Percentiles rank a stretch among this genome's conserved stretches.
These are phyloP conservation scores for Gisinianus flammeolus DNA, from an alignment of 2,888 invertebrate genomes.

Conservation along the genomic window DNA sequence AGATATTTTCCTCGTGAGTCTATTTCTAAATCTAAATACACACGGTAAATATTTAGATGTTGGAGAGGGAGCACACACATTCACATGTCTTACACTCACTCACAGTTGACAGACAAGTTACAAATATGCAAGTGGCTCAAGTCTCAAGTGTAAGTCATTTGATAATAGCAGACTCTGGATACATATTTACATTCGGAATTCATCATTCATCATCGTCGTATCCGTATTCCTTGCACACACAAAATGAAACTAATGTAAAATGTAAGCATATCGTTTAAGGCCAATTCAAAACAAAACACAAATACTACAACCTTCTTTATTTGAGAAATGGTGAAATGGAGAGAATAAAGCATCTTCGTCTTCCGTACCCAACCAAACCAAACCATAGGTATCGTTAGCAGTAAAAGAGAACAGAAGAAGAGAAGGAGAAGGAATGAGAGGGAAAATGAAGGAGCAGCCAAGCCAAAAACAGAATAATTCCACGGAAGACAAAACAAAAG, in stretches of 20 bases:
- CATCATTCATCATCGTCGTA: background rate
- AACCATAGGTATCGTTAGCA: background rate
- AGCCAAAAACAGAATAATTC: background rate
- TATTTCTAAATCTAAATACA: too few relatives aligned
- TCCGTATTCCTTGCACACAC: too few relatives aligned
- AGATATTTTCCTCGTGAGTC: too few relatives aligned
- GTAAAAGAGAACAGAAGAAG: background rate
- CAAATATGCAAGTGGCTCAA: too few relatives aligned
- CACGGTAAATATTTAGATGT: too few relatives aligned
- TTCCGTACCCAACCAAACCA: background rate
- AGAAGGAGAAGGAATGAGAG: background rate
- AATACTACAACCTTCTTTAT: background rate
- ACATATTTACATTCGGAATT: too few relatives aligned
- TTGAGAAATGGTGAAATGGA: too few relatives aligned
- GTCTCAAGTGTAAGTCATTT: background rate
- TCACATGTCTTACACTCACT: too few relatives aligned
- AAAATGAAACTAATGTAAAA: background rate
- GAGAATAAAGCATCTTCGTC: background rate
- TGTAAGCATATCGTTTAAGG: background rate
- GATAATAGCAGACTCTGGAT: too few relatives aligned
- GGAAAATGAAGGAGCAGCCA: constrained; percentile 1
- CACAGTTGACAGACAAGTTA: too few relatives aligned
- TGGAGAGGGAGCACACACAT: too few relatives aligned
- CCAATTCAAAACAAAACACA: background rate
- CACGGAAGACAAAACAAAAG: constrained; percentile 1